Conservation (phyloP, 2,113 vertebrate species). For the Phyllopteryx taeniolatus region DNA sequence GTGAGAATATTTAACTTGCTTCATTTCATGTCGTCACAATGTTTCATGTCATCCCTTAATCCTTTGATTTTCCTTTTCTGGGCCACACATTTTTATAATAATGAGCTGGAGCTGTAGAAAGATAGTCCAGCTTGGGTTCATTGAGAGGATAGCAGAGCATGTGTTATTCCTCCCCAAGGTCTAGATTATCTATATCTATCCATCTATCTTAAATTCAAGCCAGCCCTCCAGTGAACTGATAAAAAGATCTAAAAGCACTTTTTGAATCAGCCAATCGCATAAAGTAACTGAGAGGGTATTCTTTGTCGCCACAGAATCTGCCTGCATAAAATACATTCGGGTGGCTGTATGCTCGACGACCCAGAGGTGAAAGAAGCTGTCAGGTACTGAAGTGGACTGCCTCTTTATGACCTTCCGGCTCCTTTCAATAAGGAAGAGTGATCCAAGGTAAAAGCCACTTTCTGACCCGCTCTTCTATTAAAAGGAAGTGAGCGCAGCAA, state of each 20-base stretch:
- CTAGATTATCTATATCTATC: too few species aligned
- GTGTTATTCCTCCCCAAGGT: neutral
- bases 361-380: constrained; percentile 32
- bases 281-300: neutral
- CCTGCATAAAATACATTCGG: constrained; percentile 2
- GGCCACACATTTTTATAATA: constrained; percentile 8
- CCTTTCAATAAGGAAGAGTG: constrained; percentile 39
- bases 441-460: constrained; percentile 42
- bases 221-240: neutral
- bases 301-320: constrained; percentile 14
- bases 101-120: neutral
- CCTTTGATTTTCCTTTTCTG: constrained; percentile 2
- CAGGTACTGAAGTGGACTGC: constrained; percentile 37
- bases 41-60: neutral
- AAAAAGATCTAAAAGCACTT: neutral
- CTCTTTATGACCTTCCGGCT: constrained; percentile 41
- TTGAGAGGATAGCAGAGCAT: constrained; percentile 1
- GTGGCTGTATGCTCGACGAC: neutral
- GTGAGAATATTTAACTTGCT: neutral
- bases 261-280: neutral
- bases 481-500: constrained; percentile 47
- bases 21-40: neutral
- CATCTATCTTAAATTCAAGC: neutral
- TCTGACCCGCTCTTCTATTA: constrained; percentile 50
- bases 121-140: constrained; percentile 1